Evolutionary conservation across 2,888 invertebrate genomes (phyloP), one percentile per base, ranked within the genome.

Genomic region (Neocrepidodera transversa): DNA sequence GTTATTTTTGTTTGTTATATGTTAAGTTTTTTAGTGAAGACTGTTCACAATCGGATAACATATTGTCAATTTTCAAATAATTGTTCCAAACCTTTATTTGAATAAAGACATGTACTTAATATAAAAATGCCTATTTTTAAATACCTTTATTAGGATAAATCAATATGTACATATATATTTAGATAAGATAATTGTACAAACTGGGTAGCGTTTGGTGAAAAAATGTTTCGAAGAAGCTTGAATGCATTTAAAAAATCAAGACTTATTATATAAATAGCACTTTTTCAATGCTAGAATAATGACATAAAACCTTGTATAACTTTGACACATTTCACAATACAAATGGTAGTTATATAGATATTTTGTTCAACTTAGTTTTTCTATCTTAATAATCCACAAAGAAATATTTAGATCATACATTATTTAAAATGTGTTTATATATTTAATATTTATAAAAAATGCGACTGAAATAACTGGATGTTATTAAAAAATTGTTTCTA

Each of bases 1-100:
- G 56, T 62, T 58, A 59, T 63, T 61, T 61, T 64, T 68, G 56
- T 54, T 59, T 48, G 30, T 62, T 64, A 51, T 57, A 32, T 61
- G 53, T 56, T 52, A 53, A 54, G 45, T 54, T 45, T 58, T n/a
- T 57, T 58, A 51, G 43, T 53, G 62, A 65, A 64, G 63, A 63
- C 63, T 66, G 65, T 64, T 38, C 18, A 23, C 16, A 10, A 38
- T 23, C 38, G 16, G 45, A 52, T 47, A 11, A 40, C 48, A 53
- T 28, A 16, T 40, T 32, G 32, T 48, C 32, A 53, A 47, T 52
- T 58, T 38, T 36, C 11, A 14, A 40, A 16, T 26, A 32, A 51
- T 6, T n/a, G 11, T 3, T 17, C 5, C n/a, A 13, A 38, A 17
- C 17, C 17, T 28, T 26, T 49, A 38, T 51, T 51, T 51, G 20